Evolutionary conservation across 2,797 vertebrate genomes (phyloP).

Genomic region (Mustela erminea): DNA sequence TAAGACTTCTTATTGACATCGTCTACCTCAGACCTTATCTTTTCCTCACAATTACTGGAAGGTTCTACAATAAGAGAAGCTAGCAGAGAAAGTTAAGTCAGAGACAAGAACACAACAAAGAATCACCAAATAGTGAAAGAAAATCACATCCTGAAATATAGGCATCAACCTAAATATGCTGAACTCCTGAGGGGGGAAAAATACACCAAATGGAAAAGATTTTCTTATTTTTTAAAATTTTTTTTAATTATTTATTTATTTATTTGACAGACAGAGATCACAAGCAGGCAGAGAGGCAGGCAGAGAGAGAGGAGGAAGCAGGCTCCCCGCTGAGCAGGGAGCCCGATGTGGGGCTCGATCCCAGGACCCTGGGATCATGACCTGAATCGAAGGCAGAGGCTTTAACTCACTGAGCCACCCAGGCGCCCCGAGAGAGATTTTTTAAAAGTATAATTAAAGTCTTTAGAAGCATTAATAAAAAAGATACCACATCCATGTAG

Average conservation of each 20-base stretch:
- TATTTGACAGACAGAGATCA: too few species aligned
- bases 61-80: background rate
- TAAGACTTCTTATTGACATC: background rate
- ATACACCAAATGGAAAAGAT: background rate
- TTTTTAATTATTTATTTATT: too few species aligned
- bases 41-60: background rate
- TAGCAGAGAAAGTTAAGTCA: background rate
- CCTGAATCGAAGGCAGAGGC: too few species aligned
- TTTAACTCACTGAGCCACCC: too few species aligned
- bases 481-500: background rate
- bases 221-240: background rate
- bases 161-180: background rate
- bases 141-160: background rate
- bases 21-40: background rate
- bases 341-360: too few species aligned
- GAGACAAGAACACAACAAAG: background rate
- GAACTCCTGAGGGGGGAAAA: background rate
- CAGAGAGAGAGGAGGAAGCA: too few species aligned
- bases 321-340: too few species aligned
- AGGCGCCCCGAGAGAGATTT: too few species aligned
- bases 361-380: too few species aligned
- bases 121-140: background rate
- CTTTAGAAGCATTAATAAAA: background rate
- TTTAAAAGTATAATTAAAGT: background rate
- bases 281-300: too few species aligned